Evolutionary conservation across 1,140 invertebrate genomes (phyloP).

Genomic region (Pogonomyrmex barbatus): DNA sequence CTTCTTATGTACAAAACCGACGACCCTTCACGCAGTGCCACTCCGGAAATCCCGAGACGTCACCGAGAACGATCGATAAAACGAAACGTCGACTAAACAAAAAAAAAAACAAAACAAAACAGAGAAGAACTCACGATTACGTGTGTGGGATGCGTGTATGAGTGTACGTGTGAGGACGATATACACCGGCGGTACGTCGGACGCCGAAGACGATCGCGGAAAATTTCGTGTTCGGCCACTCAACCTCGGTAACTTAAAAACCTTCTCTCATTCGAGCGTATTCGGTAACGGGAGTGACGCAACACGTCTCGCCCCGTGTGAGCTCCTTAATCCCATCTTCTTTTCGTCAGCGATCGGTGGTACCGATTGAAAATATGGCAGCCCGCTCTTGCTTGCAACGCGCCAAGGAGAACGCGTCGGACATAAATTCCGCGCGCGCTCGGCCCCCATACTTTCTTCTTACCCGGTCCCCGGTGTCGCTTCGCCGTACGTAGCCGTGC

Average conservation of each 20-base stretch:
- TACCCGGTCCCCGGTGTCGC: conserved; percentile 34
- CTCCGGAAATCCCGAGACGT: background rate
- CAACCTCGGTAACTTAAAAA: conserved; percentile 26
- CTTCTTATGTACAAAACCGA: conserved; percentile 65
- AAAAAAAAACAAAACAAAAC: conserved; percentile 2
- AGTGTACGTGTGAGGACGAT: conserved; percentile 18
- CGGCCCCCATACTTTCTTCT: conserved; percentile 34
- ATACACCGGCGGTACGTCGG: background rate
- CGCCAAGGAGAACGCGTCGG: conserved; percentile 25
- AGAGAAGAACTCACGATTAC: conserved; percentile 11
- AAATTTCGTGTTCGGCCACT: background rate
- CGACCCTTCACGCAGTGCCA: background rate
- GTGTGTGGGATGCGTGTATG: background rate
- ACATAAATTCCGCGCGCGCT: conserved; percentile 41
- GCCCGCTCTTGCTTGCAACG: conserved; percentile 1
- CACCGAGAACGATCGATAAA: conserved; percentile 43
- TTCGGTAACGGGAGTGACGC: background rate
- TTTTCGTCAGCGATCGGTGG: conserved; percentile 20
- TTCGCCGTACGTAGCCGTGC: conserved; percentile 66
- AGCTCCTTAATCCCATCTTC: background rate
- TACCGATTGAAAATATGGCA: conserved; percentile 43
- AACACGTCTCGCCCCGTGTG: background rate
- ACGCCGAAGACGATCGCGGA: conserved; percentile 31
- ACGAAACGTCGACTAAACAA: conserved; percentile 47
- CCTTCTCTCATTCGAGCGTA: background rate